phyloP scores from a whole-genome alignment of 1,140 invertebrate species.

The Drosophila nigromelanica region DNA sequence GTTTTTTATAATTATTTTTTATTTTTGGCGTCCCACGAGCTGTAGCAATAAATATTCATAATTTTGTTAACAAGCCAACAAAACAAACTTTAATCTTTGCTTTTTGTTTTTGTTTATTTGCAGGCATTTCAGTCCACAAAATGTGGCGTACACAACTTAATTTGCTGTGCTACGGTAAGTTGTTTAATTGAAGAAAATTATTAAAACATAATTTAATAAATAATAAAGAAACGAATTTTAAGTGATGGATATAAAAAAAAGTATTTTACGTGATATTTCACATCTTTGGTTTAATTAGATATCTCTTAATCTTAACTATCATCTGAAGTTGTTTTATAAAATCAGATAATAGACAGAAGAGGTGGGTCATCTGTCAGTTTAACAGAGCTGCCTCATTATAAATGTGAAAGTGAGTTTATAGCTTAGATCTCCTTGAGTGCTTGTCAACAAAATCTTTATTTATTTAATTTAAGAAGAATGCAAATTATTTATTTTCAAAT shows the following conservation, averaged over 20 bases:
- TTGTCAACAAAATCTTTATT: not conserved
- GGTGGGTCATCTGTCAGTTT: not conserved
- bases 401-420: not conserved
- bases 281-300: no score
- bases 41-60: slow-evolving; percentile 77
- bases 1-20: slow-evolving; percentile 35
- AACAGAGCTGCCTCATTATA: not conserved
- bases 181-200: slow-evolving; percentile 3
- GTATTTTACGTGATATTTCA: no score
- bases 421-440: not conserved
- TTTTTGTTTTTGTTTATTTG: slow-evolving; percentile 40
- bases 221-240: not conserved
- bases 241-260: not conserved
- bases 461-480: slow-evolving; percentile 1
- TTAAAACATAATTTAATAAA: not conserved
- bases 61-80: slow-evolving; percentile 57
- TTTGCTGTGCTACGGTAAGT: slow-evolving; percentile 62
- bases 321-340: not conserved
- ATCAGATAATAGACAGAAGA: not conserved
- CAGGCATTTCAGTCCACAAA: slow-evolving; percentile 67
- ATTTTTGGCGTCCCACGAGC: slow-evolving; percentile 59
- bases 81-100: slow-evolving; percentile 33
- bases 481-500: slow-evolving; percentile 8
- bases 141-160: slow-evolving; percentile 54
- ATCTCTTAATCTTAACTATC: no score